These are phyloP conservation scores for Steinernema hermaphroditum DNA, from an alignment of 2,888 invertebrate genomes.

Conservation along the genomic window DNA sequence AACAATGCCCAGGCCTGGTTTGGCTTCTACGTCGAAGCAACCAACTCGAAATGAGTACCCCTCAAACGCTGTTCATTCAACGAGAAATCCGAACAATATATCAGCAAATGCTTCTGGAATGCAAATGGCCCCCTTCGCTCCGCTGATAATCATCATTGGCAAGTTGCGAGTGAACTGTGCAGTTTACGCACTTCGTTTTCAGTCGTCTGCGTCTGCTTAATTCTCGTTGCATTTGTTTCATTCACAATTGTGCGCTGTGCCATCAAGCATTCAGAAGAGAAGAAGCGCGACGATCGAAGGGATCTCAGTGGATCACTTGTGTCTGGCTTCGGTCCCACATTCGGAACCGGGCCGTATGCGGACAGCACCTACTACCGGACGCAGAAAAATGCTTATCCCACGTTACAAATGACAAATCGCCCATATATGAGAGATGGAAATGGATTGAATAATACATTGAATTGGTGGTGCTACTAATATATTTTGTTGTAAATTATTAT, in stretches of 20 bases:
- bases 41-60: no score
- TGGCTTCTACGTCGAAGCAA: no score
- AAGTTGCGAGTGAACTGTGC: background rate
- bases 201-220: no score
- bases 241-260: background rate
- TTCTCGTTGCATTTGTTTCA: no score
- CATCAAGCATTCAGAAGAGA: background rate
- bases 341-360: conserved; percentile 15
- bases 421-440: background rate
- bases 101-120: background rate
- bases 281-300: conserved; percentile 11
- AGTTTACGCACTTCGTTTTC: no score
- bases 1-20: no score
- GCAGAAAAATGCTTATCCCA: background rate
- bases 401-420: background rate
- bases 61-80: background rate
- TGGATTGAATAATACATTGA: conserved; percentile 18
- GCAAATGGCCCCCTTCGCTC: background rate
- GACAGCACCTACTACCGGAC: background rate
- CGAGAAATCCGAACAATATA: no score
- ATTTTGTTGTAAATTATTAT: no score
- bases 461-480: conserved; percentile 11
- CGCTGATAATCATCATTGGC: conserved; percentile 7
- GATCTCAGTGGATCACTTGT: conserved; percentile 10
- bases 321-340: conserved; percentile 13